Evolutionary conservation across 53 echinoderm and acorn worm genomes (phyloP).

Genomic region (Echinometra lucunter): DNA sequence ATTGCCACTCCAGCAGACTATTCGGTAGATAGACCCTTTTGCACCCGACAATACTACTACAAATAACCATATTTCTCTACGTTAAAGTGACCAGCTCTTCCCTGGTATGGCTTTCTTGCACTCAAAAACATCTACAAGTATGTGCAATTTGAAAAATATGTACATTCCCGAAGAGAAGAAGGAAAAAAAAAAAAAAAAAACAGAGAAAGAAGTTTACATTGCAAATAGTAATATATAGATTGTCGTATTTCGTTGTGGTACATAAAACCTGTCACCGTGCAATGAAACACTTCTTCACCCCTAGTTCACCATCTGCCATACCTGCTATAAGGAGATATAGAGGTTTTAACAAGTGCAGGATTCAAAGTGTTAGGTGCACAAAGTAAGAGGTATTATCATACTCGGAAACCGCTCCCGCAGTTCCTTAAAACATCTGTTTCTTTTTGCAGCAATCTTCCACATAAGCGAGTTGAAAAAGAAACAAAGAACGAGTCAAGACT

Average conservation of each 20-base stretch:
- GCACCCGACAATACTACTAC: constrained; percentile 45
- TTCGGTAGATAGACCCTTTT: constrained; percentile 20
- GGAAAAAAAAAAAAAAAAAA: not conserved
- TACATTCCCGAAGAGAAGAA: constrained; percentile 59
- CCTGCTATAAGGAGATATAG: not conserved
- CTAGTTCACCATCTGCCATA: not conserved
- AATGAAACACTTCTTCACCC: not conserved
- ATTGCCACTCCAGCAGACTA: constrained; percentile 19
- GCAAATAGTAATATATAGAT: constrained; percentile 49
- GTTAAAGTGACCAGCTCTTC: constrained; percentile 32
- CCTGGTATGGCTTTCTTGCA: constrained; percentile 20
- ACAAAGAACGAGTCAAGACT: constrained; percentile 25
- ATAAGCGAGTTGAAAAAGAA: constrained; percentile 10
- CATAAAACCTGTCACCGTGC: not conserved
- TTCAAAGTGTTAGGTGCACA: constrained; percentile 20
- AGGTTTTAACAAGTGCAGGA: not conserved
- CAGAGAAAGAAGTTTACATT: constrained; percentile 26
- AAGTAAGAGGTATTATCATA: constrained; percentile 26
- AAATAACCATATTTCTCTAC: constrained; percentile 54
- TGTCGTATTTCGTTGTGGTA: constrained; percentile 26
- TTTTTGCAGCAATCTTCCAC: constrained; percentile 44
- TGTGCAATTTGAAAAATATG: constrained; percentile 71
- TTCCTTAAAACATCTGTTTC: not conserved
- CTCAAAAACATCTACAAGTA: constrained; percentile 51
- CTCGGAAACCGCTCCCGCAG: constrained; percentile 48